These are phyloP conservation scores for Pediacus dermestoides DNA, from an alignment of 2,888 invertebrate genomes.

Conservation along the genomic window DNA sequence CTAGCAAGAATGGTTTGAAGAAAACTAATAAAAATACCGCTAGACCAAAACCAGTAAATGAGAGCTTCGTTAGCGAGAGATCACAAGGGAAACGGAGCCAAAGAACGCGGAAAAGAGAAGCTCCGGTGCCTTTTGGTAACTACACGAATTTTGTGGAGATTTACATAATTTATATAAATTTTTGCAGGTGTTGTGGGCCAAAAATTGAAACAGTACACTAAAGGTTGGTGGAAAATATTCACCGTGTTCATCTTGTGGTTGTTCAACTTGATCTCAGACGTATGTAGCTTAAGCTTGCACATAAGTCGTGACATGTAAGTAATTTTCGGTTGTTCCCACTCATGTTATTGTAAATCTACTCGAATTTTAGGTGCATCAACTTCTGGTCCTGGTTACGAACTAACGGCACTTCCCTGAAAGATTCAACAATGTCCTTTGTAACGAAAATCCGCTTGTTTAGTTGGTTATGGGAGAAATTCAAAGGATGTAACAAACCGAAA, in stretches of 20 bases:
- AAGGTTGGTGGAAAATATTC: conserved; percentile 55
- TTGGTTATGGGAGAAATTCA: conserved; percentile 47
- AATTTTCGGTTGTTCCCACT: conserved; percentile 14
- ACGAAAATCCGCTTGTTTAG: conserved; percentile 40
- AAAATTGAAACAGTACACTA: conserved; percentile 53
- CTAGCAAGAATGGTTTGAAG: conserved; percentile 39
- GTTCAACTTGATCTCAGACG: conserved; percentile 73
- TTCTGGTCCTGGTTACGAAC: conserved; percentile 40
- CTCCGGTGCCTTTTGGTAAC: conserved; percentile 44
- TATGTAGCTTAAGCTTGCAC: conserved; percentile 73
- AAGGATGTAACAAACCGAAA: conserved; percentile 31
- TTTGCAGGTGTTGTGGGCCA: conserved; percentile 44
- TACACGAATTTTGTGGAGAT: conserved; percentile 6
- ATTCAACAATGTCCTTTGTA: conserved; percentile 34
- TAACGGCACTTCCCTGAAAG: conserved; percentile 38
- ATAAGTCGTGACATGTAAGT: conserved; percentile 71
- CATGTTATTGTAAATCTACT: conserved; percentile 1
- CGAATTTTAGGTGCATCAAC: conserved; percentile 34
- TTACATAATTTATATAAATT: conserved; percentile 10
- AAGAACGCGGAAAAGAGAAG: conserved; percentile 53
- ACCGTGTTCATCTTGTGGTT: conserved; percentile 70
- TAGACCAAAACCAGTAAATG: conserved; percentile 34
- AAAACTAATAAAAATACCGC: conserved; percentile 30
- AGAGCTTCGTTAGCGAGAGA: conserved; percentile 39
- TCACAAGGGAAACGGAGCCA: conserved; percentile 53